phyloP scores from a whole-genome alignment of 2,888 invertebrate genomes.

The Microctonus brassicae region DNA sequence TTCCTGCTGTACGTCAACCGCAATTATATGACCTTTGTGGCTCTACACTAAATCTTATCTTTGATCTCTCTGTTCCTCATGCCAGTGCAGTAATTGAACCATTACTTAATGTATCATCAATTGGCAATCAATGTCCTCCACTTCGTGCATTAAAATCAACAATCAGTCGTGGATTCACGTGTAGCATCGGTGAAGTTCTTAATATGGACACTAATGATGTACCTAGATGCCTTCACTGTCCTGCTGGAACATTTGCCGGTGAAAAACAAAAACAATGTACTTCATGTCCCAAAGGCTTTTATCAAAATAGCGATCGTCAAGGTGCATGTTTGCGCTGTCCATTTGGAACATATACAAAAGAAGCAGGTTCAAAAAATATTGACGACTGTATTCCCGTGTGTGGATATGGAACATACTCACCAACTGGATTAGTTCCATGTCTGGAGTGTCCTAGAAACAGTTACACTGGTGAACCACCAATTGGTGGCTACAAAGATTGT shows the following conservation, averaged over 20 bases:
- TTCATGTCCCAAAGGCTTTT: constrained; percentile 91
- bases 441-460: constrained; percentile 94
- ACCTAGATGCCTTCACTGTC: constrained; percentile 95
- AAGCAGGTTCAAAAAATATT: constrained; percentile 89
- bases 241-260: constrained; percentile 94
- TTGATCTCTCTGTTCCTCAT: constrained; percentile 93
- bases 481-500: constrained; percentile 93
- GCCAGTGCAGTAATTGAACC: constrained; percentile 92
- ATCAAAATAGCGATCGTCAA: constrained; percentile 93
- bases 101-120: constrained; percentile 87
- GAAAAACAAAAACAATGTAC: constrained; percentile 93
- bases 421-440: constrained; percentile 93
- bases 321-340: constrained; percentile 92
- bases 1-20: constrained; percentile 89
- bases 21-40: constrained; percentile 96
- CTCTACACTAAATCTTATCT: constrained; percentile 91
- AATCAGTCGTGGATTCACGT: constrained; percentile 91
- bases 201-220: constrained; percentile 94
- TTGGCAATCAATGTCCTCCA: constrained; percentile 94
- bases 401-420: constrained; percentile 95
- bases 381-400: constrained; percentile 93
- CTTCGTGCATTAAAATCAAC: constrained; percentile 87
- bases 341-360: constrained; percentile 91
- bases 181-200: constrained; percentile 92
- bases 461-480: constrained; percentile 88